Percentiles rank a stretch among this genome's conserved stretches.
phyloP scores from a whole-genome alignment of 1,140 invertebrate genomes.

The Conus ventricosus region DNA sequence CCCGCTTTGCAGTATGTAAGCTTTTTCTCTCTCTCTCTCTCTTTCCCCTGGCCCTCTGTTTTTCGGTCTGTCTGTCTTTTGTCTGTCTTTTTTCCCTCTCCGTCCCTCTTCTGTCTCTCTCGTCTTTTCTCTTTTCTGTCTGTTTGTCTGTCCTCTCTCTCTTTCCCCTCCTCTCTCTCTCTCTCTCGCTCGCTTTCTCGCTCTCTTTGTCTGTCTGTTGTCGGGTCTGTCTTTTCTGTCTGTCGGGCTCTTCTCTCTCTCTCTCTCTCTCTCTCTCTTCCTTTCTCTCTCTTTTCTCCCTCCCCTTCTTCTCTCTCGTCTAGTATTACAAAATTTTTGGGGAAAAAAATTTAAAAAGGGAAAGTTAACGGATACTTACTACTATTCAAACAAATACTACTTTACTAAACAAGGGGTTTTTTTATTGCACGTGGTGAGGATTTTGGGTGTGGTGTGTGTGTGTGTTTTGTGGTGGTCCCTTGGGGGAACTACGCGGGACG shows the following conservation, averaged over 20 bases:
- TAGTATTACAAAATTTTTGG: neutral
- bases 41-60: neutral
- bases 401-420: neutral
- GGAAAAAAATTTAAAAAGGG: too few species aligned
- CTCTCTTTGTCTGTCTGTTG: neutral
- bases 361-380: too few species aligned
- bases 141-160: too few species aligned
- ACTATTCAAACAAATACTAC: neutral
- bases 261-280: too few species aligned
- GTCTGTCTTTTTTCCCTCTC: neutral
- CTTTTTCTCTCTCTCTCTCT: neutral
- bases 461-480: neutral
- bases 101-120: neutral
- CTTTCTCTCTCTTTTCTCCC: too few species aligned
- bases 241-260: neutral
- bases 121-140: conserved; percentile 12
- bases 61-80: neutral
- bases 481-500: conserved; percentile 89
- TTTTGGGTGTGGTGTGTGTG: neutral
- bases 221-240: too few species aligned
- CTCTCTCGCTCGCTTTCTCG: conserved; percentile 12
- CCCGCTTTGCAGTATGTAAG: neutral
- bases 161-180: neutral
- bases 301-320: too few species aligned
- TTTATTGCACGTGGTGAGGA: neutral